Conservation (phyloP, 1,140 invertebrate species). For the Neotoxoptera formosana region DNA sequence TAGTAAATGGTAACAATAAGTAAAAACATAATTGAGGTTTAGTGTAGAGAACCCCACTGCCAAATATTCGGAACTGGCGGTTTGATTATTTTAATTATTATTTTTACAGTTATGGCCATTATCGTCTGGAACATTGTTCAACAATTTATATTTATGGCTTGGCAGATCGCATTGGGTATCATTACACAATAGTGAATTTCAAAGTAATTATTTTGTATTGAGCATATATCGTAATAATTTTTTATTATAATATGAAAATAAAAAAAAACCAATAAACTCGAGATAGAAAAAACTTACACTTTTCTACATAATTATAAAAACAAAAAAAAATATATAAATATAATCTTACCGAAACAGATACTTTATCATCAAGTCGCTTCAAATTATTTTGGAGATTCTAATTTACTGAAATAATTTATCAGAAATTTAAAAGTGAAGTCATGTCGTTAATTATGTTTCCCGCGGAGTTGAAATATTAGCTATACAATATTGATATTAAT, state of each 20-base stretch:
- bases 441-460: not conserved
- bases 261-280: not conserved
- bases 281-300: not conserved
- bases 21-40: not conserved
- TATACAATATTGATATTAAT: not conserved
- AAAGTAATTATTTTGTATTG: not conserved
- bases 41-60: not conserved
- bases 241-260: not conserved
- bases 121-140: not conserved
- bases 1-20: not conserved
- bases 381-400: slow-evolving; percentile 1
- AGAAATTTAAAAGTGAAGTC: not conserved
- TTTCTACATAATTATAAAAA: not conserved
- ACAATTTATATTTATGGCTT: slow-evolving; percentile 27
- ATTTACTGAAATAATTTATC: slow-evolving; percentile 33
- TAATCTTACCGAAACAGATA: not conserved
- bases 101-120: slow-evolving; percentile 22
- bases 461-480: not conserved
- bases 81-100: not conserved
- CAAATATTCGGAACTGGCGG: not conserved
- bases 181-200: not conserved
- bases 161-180: not conserved
- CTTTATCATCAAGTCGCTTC: not conserved
- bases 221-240: not conserved
- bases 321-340: not conserved